Conservation (phyloP, 2,113 vertebrate species). For the Pogona vitticeps region DNA sequence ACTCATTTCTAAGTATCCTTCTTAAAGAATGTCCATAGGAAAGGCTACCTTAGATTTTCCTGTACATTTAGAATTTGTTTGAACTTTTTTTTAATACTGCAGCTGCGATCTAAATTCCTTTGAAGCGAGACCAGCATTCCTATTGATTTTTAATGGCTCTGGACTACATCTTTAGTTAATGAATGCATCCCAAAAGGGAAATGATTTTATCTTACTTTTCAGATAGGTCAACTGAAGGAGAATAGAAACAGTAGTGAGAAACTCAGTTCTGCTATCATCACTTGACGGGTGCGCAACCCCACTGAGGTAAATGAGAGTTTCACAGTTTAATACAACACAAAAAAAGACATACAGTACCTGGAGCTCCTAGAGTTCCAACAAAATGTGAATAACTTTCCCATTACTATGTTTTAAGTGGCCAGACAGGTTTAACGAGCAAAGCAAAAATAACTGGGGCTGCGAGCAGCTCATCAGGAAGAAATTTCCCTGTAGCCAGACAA, state of each 20-base stretch:
- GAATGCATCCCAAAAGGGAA: neutral
- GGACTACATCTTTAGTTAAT: slow-evolving; percentile 15
- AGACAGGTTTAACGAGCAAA: neutral
- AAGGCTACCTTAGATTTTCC: neutral
- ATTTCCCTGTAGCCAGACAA: slow-evolving; percentile 12
- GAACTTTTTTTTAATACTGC: neutral
- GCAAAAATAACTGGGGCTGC: slow-evolving; percentile 25
- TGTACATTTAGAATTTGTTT: neutral
- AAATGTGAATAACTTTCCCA: neutral
- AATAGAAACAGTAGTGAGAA: neutral
- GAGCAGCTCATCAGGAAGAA: neutral
- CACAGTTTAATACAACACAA: neutral
- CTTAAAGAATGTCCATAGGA: neutral
- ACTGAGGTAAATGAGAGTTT: neutral
- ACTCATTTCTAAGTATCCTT: neutral
- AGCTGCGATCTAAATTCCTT: neutral
- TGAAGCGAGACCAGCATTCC: neutral
- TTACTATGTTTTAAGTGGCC: neutral
- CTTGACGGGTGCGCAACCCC: neutral
- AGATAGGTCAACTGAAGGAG: neutral
- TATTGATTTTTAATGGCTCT: neutral
- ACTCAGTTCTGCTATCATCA: neutral
- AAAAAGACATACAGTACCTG: neutral
- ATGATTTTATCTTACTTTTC: neutral
- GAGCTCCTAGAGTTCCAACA: neutral